Evolutionary conservation across 92 coral and sea anemone genomes (phyloP), one percentile per base, ranked within the genome.

Genomic region (Bergia sp.): DNA sequence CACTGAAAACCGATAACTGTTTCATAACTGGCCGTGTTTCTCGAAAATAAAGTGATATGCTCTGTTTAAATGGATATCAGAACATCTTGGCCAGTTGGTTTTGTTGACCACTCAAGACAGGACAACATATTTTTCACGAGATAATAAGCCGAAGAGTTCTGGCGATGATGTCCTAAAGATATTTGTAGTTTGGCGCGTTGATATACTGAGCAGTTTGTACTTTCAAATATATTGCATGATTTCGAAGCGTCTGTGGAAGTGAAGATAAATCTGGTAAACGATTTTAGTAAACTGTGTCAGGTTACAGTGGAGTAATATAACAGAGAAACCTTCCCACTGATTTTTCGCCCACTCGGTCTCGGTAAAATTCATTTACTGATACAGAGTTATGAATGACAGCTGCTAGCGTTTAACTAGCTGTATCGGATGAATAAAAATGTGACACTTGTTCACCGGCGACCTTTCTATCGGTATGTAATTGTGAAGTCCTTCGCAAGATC

Each of bases 401-500:
- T 84, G 79, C 42, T 36, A 47, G 3, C 85, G 49, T 69, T 71
- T 45, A 73, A 71, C 87, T 84, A 18, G 87, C 82, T 38, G 74
- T 84, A 47, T 84, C 87, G 23, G 58, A 69, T 29, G 78, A 84
- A 49, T 64, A 49, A 84, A 71, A 84, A 69, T 69, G 64, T 55
- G 42, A 7, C 58, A 41, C 77, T 76, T 69, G 77, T 45, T 71
- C 29, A 21, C 29, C 39, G 13, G 42, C 55, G 15, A 69, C 20
- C 39, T 67, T 84, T 72, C 87, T 84, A 71, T 84, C 79, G 87
- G 87, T 84, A 84, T 84, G 77, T 72, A 15, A 45, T 43, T 74
- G 29, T 49, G 66, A 84, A 57, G 58, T 69, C 16, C 37, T 84
- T 71, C 20, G 66, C 61, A 36, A 84, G 79, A 84, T 84, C 79